Conservation (phyloP, 1,140 invertebrate genomes). For the Scaptomyza hsui region DNA sequence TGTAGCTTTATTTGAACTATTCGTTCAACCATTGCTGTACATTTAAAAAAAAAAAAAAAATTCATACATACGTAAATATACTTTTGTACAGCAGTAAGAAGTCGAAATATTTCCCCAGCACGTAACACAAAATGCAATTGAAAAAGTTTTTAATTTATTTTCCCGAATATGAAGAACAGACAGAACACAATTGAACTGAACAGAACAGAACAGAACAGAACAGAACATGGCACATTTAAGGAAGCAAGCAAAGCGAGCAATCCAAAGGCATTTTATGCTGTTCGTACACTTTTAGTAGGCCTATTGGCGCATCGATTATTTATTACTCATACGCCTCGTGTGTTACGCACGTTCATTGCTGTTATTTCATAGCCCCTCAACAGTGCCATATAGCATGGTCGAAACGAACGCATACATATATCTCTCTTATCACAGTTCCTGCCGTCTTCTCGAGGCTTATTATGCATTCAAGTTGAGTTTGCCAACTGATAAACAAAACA, state of each 20-base stretch:
- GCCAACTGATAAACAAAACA: conserved; percentile 68
- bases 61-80: neutral
- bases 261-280: neutral
- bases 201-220: too few species aligned
- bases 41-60: neutral
- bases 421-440: too few species aligned
- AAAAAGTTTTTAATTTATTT: conserved; percentile 76
- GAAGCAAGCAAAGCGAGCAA: neutral
- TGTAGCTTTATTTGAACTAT: neutral
- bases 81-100: neutral
- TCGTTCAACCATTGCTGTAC: neutral
- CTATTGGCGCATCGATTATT: conserved; percentile 1
- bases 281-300: conserved; percentile 1
- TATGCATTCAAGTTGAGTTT: conserved; percentile 69
- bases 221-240: conserved; percentile 18
- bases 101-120: conserved; percentile 19
- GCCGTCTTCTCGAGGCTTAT: conserved; percentile 29
- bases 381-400: conserved; percentile 8
- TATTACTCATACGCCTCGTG: conserved; percentile 59
- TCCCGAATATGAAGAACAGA: conserved; percentile 51
- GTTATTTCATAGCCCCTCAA: conserved; percentile 73
- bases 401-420: too few species aligned
- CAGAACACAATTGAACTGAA: too few species aligned
- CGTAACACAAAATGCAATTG: conserved; percentile 64
- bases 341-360: conserved; percentile 55